Evolutionary conservation across 2,888 invertebrate genomes (phyloP), one percentile per base, ranked within the genome.

Genomic region (Cephus pygmeus): DNA sequence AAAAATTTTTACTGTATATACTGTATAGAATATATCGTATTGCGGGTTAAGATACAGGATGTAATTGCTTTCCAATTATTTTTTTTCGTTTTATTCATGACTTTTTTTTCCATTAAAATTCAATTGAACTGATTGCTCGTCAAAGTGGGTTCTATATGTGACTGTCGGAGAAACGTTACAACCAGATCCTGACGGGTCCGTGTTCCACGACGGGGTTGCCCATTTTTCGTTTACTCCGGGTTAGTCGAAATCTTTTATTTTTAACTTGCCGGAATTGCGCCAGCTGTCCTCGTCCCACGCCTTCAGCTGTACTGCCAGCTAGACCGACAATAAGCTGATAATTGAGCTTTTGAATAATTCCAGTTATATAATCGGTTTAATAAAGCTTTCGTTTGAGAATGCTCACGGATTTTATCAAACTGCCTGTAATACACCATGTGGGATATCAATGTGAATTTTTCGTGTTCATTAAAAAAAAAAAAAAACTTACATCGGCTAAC

Each of bases 281-380:
- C 89, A 89, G 84, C 87, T 89, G 89, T 75, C 79, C 74, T 77
- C 82, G 81, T 89, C 89, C 83, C 89, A 89, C 88, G 89, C 83
- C 82, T 85, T 83, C 83, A 83, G 81, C 85, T 83, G 81, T 84
- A 84, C 84, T 83, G 88, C 85, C 85, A 88, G 85, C 85, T 85
- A 85, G 86, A 88, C 87, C 88, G 88, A 88, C 88, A 87, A 87
- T 90, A 90, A 90, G 88, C 90, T 88, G 88, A 88, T 90, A 89
- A 90, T 89, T 90, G 88, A 88, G 88, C 87, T 88, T 87, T 87
- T 86, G 88, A 89, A 89, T 90, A 88, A 88, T 89, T 89, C 88
- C 83, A 82, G 83, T 83, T 84, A 84, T 87, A 85, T 87, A 87
- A 87, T 87, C 85, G 84, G 71, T 85, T 87, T 86, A 85, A 86